Conservation (phyloP, 2,888 invertebrate species). For the Habrosyne pyritoides region DNA sequence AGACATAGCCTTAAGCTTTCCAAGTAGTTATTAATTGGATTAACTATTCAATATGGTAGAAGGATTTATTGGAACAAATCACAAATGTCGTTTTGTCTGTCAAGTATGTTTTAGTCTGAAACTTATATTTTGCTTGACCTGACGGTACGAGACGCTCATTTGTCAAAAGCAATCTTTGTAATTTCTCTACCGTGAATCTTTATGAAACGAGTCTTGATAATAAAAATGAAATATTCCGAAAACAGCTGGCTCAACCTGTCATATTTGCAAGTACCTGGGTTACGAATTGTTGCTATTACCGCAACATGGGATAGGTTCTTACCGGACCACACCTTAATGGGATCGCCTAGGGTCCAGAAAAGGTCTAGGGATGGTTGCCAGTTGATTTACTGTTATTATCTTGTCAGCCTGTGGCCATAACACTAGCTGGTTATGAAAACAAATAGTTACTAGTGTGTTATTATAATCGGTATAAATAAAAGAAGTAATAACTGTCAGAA, state of each 20-base stretch:
- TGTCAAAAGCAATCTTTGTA: too few species aligned
- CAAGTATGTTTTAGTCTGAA: too few species aligned
- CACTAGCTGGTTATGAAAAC: background rate
- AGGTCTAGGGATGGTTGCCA: slow-evolving; percentile 18
- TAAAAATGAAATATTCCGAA: too few species aligned
- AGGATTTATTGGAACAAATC: background rate
- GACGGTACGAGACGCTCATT: too few species aligned
- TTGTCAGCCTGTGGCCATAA: slow-evolving; percentile 12
- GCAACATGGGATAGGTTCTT: slow-evolving; percentile 3
- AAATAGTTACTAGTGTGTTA: background rate
- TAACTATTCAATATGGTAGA: background rate
- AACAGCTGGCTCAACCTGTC: background rate
- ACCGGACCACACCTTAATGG: slow-evolving; percentile 4
- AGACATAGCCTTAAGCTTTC: background rate
- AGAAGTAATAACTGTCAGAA: background rate
- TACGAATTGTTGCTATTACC: slow-evolving; percentile 3
- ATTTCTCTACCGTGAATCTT: too few species aligned
- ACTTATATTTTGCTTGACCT: too few species aligned
- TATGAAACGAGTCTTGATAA: too few species aligned
- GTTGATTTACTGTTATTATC: slow-evolving; percentile 29
- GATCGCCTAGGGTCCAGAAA: background rate
- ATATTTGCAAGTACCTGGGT: background rate
- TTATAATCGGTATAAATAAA: background rate
- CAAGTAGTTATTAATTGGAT: too few species aligned
- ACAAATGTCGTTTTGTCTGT: too few species aligned